These are phyloP conservation scores for Sebastes kiyomatsui DNA, from an alignment of 2,797 vertebrate genomes.

Conservation along the genomic window DNA sequence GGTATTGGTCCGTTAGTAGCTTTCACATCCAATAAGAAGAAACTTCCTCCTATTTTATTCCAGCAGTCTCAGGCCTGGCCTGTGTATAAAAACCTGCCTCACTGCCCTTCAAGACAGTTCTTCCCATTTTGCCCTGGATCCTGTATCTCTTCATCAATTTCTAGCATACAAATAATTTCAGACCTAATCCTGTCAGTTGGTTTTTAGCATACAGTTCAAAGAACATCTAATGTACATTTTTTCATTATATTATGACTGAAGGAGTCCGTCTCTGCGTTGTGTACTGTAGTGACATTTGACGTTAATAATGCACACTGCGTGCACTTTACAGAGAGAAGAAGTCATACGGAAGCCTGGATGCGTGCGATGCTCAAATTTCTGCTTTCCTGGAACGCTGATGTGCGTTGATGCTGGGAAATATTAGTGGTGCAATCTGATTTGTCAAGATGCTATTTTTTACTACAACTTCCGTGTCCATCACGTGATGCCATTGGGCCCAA, in stretches of 20 bases:
- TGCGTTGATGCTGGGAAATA: neutral
- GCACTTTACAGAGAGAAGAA: neutral
- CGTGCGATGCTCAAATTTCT: too few species aligned
- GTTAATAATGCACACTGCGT: neutral
- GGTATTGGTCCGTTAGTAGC: neutral
- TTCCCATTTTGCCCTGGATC: neutral
- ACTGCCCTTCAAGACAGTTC: neutral
- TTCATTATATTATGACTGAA: neutral
- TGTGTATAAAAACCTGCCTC: neutral
- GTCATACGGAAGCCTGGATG: neutral
- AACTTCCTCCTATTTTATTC: neutral
- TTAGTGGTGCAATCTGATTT: neutral
- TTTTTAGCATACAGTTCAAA: neutral
- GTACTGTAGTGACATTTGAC: neutral
- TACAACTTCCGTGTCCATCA: too few species aligned
- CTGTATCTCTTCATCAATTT: neutral
- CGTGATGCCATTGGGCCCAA: too few species aligned
- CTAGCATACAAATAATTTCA: neutral
- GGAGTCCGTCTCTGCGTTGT: neutral
- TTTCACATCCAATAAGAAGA: neutral
- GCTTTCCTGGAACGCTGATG: neutral
- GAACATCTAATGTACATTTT: neutral
- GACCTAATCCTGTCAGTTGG: neutral
- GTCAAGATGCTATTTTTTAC: too few species aligned
- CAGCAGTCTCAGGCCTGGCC: neutral